Evolutionary conservation across 2,113 vertebrate genomes (phyloP).

Genomic region (Gallinago paraguaiae): DNA sequence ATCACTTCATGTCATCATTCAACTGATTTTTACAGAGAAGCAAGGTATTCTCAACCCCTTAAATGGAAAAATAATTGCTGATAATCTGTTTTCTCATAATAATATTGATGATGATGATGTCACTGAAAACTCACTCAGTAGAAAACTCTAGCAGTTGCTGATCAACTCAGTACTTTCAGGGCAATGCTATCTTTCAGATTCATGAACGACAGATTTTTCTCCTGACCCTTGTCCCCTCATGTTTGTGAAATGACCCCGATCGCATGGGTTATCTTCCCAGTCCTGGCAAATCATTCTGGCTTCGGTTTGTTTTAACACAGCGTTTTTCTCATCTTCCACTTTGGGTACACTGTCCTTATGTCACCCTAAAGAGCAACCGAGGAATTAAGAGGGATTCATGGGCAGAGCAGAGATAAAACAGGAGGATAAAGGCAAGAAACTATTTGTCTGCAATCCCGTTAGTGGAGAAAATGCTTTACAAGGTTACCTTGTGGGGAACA

Average conservation of each 20-base stretch:
- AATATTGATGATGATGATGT: neutral
- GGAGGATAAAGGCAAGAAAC: constrained; percentile 10
- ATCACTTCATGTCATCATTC: neutral
- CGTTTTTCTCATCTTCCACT: neutral
- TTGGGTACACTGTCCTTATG: neutral
- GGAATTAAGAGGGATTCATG: neutral
- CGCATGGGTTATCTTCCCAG: neutral
- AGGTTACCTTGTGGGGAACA: constrained; percentile 16
- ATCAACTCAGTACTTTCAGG: neutral
- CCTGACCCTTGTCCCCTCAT: neutral
- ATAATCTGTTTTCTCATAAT: neutral
- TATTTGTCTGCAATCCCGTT: constrained; percentile 2
- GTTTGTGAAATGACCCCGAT: neutral
- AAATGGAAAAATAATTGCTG: neutral
- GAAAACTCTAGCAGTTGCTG: neutral
- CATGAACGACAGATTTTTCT: neutral
- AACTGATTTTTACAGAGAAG: neutral
- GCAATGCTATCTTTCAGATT: neutral
- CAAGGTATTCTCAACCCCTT: neutral
- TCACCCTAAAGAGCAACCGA: neutral
- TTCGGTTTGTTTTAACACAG: constrained; percentile 8
- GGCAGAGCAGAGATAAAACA: constrained; percentile 10
- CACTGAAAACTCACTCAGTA: neutral
- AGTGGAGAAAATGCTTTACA: neutral
- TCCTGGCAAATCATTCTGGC: neutral